phyloP scores from a whole-genome alignment of 1,140 invertebrate species.

The Drosophila guanche region DNA sequence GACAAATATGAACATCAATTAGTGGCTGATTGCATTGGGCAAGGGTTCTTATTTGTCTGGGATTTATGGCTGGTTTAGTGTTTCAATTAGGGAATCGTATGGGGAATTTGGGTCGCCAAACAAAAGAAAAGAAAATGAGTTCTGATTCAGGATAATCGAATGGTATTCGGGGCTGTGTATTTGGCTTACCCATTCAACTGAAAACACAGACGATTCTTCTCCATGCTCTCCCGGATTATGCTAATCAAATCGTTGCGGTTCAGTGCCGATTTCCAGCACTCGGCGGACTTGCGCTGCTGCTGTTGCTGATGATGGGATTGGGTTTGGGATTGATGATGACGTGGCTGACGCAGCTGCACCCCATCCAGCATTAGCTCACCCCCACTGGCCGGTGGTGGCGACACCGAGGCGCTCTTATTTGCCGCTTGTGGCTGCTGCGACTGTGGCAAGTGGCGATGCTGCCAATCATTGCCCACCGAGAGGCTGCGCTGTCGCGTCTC shows the following conservation, averaged over 20 bases:
- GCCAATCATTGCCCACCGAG: conserved; percentile 83
- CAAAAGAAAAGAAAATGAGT: conserved; percentile 9
- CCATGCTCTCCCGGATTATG: conserved; percentile 95
- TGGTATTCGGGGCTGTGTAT: background rate
- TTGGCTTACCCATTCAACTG: conserved; percentile 88
- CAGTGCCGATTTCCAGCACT: conserved; percentile 86
- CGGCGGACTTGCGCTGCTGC: conserved; percentile 75
- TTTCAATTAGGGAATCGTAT: background rate
- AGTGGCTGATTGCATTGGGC: background rate
- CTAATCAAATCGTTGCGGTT: conserved; percentile 92
- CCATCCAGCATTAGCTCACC: conserved; percentile 73
- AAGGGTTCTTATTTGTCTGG: background rate
- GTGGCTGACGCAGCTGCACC: conserved; percentile 75
- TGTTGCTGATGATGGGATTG: conserved; percentile 27
- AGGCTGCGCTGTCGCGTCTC: conserved; percentile 79
- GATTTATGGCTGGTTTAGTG: background rate
- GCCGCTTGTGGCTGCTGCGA: conserved; percentile 46
- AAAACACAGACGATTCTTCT: conserved; percentile 94
- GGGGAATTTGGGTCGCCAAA: conserved; percentile 1
- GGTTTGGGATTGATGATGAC: conserved; percentile 54
- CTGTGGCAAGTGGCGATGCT: conserved; percentile 62
- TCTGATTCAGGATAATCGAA: no score
- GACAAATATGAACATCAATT: conserved; percentile 23
- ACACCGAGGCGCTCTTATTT: conserved; percentile 56
- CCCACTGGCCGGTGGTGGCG: conserved; percentile 38